phyloP scores from a whole-genome alignment of 2,888 invertebrate species.

The Synanthedon formicaeformis region DNA sequence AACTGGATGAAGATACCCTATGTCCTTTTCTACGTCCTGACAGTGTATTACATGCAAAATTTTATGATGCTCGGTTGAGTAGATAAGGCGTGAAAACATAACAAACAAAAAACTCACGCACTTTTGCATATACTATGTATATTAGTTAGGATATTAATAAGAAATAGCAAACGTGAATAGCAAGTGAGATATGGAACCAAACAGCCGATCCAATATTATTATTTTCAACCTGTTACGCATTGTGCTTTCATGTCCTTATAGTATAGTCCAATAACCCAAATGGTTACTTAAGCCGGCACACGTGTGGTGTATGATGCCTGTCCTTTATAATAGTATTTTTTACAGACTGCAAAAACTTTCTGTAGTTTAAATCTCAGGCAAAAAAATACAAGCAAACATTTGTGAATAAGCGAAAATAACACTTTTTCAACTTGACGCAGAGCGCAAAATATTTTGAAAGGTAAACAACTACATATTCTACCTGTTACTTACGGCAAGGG shows the following conservation, averaged over 20 bases:
- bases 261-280: not conserved
- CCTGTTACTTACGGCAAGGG: slow-evolving; percentile 35
- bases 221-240: not conserved
- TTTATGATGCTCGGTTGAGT: too few relatives aligned
- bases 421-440: not conserved
- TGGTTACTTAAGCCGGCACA: slow-evolving; percentile 11
- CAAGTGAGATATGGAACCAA: too few relatives aligned
- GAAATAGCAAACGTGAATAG: too few relatives aligned
- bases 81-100: too few relatives aligned
- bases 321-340: slow-evolving; percentile 19
- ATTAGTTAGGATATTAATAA: too few relatives aligned
- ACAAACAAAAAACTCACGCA: too few relatives aligned
- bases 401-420: not conserved
- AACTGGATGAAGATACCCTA: too few relatives aligned
- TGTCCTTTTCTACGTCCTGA: too few relatives aligned
- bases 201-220: not conserved
- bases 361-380: slow-evolving; percentile 13
- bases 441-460: not conserved
- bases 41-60: too few relatives aligned
- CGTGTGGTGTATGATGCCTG: slow-evolving; percentile 15
- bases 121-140: too few relatives aligned
- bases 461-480: slow-evolving; percentile 12
- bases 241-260: not conserved
- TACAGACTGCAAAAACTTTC: slow-evolving; percentile 15
- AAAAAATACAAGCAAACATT: slow-evolving; percentile 19